Conservation (phyloP, 2,888 invertebrate species). For the Dioctria rufipes region DNA sequence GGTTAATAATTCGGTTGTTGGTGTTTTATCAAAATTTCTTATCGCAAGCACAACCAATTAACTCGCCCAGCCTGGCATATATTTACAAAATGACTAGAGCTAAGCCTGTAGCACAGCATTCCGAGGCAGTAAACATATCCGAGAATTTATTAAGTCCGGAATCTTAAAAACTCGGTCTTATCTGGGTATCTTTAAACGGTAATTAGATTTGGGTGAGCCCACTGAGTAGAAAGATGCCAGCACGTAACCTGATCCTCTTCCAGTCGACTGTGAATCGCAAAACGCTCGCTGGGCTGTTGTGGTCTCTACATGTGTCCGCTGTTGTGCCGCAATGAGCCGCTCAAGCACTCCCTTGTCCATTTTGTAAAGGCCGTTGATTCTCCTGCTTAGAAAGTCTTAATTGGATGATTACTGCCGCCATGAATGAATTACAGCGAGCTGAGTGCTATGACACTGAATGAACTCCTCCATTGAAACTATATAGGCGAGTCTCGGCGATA, state of each 20-base stretch:
- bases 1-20: slow-evolving; percentile 32
- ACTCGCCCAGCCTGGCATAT: slow-evolving; percentile 14
- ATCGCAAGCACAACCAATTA: slow-evolving; percentile 35
- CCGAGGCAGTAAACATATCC: background rate
- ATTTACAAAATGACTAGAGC: background rate
- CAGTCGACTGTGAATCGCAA: slow-evolving; percentile 27
- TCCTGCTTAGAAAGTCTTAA: slow-evolving; percentile 41
- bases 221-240: background rate
- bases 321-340: background rate
- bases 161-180: slow-evolving; percentile 19
- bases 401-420: slow-evolving; percentile 50
- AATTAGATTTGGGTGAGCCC: slow-evolving; percentile 48
- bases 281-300: background rate
- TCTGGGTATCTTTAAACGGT: slow-evolving; percentile 48
- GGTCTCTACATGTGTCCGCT: slow-evolving; percentile 21
- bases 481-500: background rate
- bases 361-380: background rate
- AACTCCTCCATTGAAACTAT: slow-evolving; percentile 26
- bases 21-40: slow-evolving; percentile 29
- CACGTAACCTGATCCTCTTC: slow-evolving; percentile 34
- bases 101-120: background rate
- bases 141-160: slow-evolving; percentile 32
- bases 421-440: slow-evolving; percentile 48
- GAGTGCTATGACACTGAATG: slow-evolving; percentile 49
- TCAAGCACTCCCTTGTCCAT: slow-evolving; percentile 27